Conservation (phyloP, 2,797 vertebrate species). For the Macroramphosus scolopax region DNA sequence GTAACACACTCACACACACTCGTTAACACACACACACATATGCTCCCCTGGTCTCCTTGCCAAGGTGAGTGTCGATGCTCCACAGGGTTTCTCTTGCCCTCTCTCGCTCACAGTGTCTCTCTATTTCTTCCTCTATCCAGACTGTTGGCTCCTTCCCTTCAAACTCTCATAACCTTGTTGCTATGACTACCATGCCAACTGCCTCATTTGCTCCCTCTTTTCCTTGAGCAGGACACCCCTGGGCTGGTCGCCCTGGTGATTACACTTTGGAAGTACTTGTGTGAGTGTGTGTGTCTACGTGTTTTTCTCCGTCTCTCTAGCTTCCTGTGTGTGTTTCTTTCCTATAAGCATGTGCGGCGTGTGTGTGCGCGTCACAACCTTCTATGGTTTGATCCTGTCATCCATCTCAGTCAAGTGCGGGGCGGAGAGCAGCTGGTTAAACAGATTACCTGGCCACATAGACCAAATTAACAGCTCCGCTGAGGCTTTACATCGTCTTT, state of each 20-base stretch:
- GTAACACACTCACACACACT: conserved; percentile 31
- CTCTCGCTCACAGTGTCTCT: conserved; percentile 5
- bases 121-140: neutral
- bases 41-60: conserved; percentile 21
- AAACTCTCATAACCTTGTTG: conserved; percentile 63
- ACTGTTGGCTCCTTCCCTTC: conserved; percentile 50
- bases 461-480: conserved; percentile 25
- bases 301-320: conserved; percentile 8
- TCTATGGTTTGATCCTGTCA: conserved; percentile 15
- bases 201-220: conserved; percentile 18
- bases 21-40: conserved; percentile 10
- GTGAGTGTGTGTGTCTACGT: neutral
- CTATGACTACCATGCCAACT: conserved; percentile 59
- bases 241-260: conserved; percentile 30
- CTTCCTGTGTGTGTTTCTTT: neutral
- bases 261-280: conserved; percentile 33
- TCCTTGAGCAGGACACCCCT: conserved; percentile 36
- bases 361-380: conserved; percentile 2
- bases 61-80: conserved; percentile 46
- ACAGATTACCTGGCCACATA: conserved; percentile 40
- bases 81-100: conserved; percentile 16
- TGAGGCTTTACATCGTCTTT: conserved; percentile 30
- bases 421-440: conserved; percentile 29
- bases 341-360: neutral
- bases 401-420: conserved; percentile 34